Conservation (phyloP, 2,113 vertebrate genomes). For the Formicarius rufipectus region DNA sequence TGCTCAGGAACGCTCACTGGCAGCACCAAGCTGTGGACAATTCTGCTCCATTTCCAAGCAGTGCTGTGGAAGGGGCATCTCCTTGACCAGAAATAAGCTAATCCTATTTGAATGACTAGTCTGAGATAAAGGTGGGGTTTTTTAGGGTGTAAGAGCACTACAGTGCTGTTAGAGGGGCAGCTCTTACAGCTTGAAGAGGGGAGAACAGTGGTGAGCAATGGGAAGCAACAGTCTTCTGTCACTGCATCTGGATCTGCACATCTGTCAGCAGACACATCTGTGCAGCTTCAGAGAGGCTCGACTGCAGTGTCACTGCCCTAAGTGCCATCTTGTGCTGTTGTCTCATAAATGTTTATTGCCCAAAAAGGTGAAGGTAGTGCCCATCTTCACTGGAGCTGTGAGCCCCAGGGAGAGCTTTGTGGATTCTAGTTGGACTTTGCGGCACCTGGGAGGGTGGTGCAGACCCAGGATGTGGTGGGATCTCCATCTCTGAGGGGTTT, state of each 20-base stretch:
- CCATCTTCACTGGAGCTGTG: neutral
- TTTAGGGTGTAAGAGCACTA: neutral
- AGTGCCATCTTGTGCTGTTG: neutral
- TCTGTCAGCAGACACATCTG: neutral
- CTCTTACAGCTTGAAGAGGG: neutral
- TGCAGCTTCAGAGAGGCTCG: neutral
- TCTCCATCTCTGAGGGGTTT: neutral
- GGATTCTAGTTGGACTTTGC: neutral
- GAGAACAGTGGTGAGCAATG: neutral
- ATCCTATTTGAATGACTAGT: neutral
- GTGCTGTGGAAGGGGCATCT: neutral
- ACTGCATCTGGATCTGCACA: neutral
- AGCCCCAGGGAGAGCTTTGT: neutral
- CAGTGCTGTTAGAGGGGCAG: neutral
- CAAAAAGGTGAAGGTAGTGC: accelerated
- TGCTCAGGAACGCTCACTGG: neutral
- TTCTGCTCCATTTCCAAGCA: neutral
- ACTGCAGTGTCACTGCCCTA: neutral
- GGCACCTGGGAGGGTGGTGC: neutral
- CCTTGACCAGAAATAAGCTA: neutral
- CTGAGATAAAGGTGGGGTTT: neutral
- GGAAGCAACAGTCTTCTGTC: neutral
- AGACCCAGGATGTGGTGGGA: neutral
- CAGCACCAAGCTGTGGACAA: neutral
- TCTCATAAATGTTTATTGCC: neutral